Base-by-base conservation (phyloP, 2,888 invertebrate genomes). In the Acanthosepion lycidas region DNA sequence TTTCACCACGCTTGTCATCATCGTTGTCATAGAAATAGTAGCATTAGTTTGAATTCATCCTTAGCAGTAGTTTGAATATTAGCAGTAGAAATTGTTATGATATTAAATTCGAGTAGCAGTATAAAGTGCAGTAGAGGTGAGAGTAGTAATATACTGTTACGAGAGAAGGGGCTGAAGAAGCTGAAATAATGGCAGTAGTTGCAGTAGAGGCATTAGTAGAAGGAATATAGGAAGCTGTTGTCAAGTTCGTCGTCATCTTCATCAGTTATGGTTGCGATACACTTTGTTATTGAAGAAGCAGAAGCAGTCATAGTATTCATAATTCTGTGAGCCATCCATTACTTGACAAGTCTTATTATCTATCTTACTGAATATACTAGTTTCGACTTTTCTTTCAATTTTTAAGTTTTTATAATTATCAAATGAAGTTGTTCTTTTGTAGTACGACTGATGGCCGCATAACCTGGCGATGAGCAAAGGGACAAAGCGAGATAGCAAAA, bases 11-110 rank as follows among this genome's bases (percentile, higher is more conserved):
- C 48, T 42, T 48, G 92, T 49, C 23, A 51, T 42, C 48, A 51
- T 49, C 49, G 49, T 93, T 8, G n/a, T 49, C 49, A 53, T 28
- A 51, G 93, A 53, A 51, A 18, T 93, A 93, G 93, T 28, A 93
- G 48, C n/a, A 93, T 0, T n/a, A 93, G 20, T 51, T n/a, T 6
- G n/a, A 28, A 8, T 93, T 78, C 78, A n/a, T n/a, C n/a, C 15
- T 4, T 93, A 49, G 93, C 28, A 93, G 49, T 28, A 49, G 48
- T 28, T 18, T 6, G 33, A 53, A 53, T 26, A 28, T 6, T 51
- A 53, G 93, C 53, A 93, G 93, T 20, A 93, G 93, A 53, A 48
- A 53, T 93, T 53, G 93, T 51, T 78, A 78, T 78, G 78, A 78
- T 78, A 78, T 78, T 4, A 33, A 33, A 78, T 12, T n/a, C 15